phyloP scores from a whole-genome alignment of 2,797 vertebrate species.

The Heliangelus exortis region DNA sequence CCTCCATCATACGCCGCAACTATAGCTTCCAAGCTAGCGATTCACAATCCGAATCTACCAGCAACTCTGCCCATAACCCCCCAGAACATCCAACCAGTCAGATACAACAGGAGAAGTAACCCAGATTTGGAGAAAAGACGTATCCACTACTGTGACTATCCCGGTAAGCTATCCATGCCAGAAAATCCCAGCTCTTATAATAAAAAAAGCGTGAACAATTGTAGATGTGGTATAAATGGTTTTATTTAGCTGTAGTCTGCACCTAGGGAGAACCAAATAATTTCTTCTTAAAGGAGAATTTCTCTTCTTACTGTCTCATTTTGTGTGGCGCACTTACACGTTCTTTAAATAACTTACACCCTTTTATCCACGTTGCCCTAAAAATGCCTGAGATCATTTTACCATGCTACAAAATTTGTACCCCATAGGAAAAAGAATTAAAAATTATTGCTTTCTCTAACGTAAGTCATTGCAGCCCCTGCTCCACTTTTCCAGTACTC shows the following conservation, averaged over 20 bases:
- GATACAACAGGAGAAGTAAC: conserved; percentile 92
- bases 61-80: conserved; percentile 82
- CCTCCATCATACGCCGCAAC: conserved; percentile 94
- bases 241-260: not conserved
- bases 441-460: not conserved
- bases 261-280: not conserved
- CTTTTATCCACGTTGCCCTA: not conserved
- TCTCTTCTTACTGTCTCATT: not conserved
- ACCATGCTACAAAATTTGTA: accelerated
- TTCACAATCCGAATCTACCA: conserved; percentile 82
- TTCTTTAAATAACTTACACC: not conserved
- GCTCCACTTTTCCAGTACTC: not conserved
- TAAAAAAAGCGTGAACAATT: not conserved
- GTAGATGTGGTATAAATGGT: not conserved
- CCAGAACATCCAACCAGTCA: conserved; percentile 79
- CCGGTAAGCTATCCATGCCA: conserved; percentile 78
- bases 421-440: not conserved
- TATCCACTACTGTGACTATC: conserved; percentile 96
- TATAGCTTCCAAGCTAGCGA: conserved; percentile 91
- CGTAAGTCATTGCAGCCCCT: not conserved
- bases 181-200: not conserved
- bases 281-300: not conserved
- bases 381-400: not conserved
- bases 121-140: conserved; percentile 95
- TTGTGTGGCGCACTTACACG: not conserved